Conservation (phyloP, 2,888 invertebrate species). For the Tetropium fuscum region DNA sequence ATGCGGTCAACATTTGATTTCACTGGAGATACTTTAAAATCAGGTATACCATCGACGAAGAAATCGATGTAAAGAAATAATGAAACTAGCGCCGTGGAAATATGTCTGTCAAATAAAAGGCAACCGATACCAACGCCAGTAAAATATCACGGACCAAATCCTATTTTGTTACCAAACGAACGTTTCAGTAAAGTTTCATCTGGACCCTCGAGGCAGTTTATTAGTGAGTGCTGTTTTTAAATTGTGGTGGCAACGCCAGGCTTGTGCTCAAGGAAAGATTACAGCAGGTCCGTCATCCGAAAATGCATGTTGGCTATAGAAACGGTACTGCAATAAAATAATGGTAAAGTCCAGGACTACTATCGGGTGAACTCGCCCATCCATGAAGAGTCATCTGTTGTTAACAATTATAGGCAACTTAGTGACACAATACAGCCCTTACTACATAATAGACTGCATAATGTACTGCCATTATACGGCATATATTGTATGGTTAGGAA, state of each 20-base stretch:
- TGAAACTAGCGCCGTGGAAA: conserved; percentile 16
- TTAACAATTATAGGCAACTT: conserved; percentile 66
- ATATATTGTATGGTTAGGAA: conserved; percentile 59
- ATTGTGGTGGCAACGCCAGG: conserved; percentile 15
- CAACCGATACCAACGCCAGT: conserved; percentile 22
- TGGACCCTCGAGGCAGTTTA: conserved; percentile 3
- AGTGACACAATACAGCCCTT: conserved; percentile 64
- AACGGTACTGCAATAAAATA: conserved; percentile 24
- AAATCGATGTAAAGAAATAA: conserved; percentile 27
- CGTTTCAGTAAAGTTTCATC: conserved; percentile 10
- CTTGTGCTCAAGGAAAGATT: conserved; percentile 6
- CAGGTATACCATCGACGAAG: not conserved
- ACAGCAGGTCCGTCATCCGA: not conserved
- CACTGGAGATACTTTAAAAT: conserved; percentile 4
- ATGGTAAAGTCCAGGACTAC: conserved; percentile 16
- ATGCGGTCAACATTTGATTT: conserved; percentile 27
- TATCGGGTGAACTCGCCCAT: conserved; percentile 46
- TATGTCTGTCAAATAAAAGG: conserved; percentile 24
- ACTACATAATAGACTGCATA: conserved; percentile 62
- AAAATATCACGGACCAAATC: conserved; percentile 14
- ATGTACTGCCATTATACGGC: conserved; percentile 61
- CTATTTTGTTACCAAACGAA: conserved; percentile 7
- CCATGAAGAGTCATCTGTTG: conserved; percentile 64
- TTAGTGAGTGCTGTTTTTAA: conserved; percentile 15
- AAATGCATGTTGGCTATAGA: not conserved